Base-by-base conservation (phyloP, 1,140 invertebrate species). In the Megalonaias nervosa region DNA sequence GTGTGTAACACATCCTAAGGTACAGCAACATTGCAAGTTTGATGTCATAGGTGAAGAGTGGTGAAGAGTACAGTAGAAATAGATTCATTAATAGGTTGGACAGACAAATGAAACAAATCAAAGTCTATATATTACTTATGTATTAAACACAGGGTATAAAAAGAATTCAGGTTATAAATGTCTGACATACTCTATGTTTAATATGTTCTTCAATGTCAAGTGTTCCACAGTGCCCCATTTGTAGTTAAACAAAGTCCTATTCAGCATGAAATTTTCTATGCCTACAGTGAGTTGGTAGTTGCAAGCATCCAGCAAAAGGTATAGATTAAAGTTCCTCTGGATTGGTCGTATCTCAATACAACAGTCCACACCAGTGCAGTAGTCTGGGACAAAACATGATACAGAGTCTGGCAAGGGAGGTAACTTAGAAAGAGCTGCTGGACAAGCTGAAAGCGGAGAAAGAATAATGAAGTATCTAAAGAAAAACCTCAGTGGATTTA, bases 341-440 rank as follows among this genome's bases (percentile, higher is more conserved):
- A 78, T 64, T 19, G 70, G 15, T n/a, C 23, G 21, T n/a, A 81
- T 70, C 9, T 75, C 31, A 19, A 75, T 55, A 72, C 80, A 81
- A 69, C 80, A 81, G 1, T 61, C 62, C 13, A 81, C 62, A 17
- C 80, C 80, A 16, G 80, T 81, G 70, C 80, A 81, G 64, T 72
- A 81, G 23, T 65, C 60, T 17, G 71, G 71, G 12, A 81, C 26
- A 65, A 72, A 48, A 61, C 80, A 81, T 23, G n/a, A 55, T 3
- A 78, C 57, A 61, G 23, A 56, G 11, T 67, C 48, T 48, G 71
- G 72, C 11, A 81, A 69, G 13, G 48, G n/a, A 62, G 71, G 61
- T 23, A 82, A 64, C 57, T 71, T 72, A 23, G 65, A 60, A 48
- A 81, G 79, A 64, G 69, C 69, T 2, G 60, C 23, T 16, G 80